Conservation (phyloP, 2,888 invertebrate genomes). For the Platycnemis pennipes region DNA sequence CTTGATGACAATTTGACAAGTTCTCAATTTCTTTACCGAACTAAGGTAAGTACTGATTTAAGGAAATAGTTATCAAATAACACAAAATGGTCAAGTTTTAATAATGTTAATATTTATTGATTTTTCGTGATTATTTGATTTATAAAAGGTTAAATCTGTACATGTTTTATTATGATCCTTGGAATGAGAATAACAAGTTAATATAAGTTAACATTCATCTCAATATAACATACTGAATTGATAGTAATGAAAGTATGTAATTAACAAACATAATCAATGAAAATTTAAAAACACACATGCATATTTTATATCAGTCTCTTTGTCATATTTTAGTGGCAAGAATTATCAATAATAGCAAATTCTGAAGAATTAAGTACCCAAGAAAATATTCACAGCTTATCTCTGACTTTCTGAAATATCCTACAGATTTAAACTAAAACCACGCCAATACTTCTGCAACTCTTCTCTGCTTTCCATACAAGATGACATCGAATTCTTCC, state of each 20-base stretch:
- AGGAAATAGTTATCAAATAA: too few species aligned
- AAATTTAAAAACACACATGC: too few species aligned
- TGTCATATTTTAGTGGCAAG: background rate
- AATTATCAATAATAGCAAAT: background rate
- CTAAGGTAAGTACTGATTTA: too few species aligned
- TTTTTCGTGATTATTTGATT: background rate
- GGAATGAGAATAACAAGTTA: background rate
- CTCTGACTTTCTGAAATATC: too few species aligned
- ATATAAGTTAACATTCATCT: background rate
- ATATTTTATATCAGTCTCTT: background rate
- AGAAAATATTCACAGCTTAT: too few species aligned
- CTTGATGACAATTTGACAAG: too few species aligned
- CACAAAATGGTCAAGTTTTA: too few species aligned
- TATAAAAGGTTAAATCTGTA: background rate
- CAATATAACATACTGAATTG: background rate
- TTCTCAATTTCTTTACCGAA: too few species aligned
- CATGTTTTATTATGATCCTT: background rate
- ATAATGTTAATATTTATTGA: background rate
- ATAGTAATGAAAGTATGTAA: background rate
- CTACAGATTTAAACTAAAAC: too few species aligned
- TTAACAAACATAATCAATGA: background rate
- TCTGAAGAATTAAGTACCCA: background rate
- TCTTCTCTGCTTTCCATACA: too few species aligned
- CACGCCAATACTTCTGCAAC: too few species aligned
- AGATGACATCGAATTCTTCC: too few species aligned